Evolutionary conservation across 2,113 vertebrate genomes (phyloP).

Genomic region (Tupaia tana): DNA sequence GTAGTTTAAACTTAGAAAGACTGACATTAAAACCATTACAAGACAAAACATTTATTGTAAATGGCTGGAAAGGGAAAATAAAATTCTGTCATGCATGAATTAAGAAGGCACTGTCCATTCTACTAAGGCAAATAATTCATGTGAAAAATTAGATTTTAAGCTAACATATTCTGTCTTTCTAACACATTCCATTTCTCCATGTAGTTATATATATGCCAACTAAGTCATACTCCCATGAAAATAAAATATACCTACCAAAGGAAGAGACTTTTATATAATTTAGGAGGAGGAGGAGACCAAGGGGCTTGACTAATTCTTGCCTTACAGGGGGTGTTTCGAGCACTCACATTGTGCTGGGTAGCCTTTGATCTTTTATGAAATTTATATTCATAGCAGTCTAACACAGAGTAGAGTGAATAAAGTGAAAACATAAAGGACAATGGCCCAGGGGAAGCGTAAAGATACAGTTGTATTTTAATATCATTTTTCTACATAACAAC

Average conservation of each 20-base stretch:
- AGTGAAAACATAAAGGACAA: conserved; percentile 75
- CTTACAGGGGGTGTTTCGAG: conserved; percentile 73
- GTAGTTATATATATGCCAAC: conserved; percentile 23
- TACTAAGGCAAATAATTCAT: conserved; percentile 64
- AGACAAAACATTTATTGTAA: conserved; percentile 72
- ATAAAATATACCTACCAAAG: conserved; percentile 71
- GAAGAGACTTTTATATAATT: conserved; percentile 63
- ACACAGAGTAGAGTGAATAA: conserved; percentile 72
- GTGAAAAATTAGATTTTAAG: conserved; percentile 78
- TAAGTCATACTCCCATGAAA: conserved; percentile 59
- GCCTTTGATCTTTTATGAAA: conserved; percentile 77
- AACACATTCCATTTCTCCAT: conserved; percentile 51
- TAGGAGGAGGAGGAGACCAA: conserved; percentile 55
- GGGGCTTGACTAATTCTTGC: conserved; percentile 77
- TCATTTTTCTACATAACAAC: conserved; percentile 77
- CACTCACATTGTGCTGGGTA: conserved; percentile 46
- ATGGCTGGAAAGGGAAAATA: conserved; percentile 65
- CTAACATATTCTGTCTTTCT: conserved; percentile 68
- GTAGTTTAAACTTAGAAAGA: conserved; percentile 18
- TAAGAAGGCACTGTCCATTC: conserved; percentile 37
- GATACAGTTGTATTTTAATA: conserved; percentile 77
- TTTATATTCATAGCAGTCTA: conserved; percentile 73
- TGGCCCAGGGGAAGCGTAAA: conserved; percentile 72
- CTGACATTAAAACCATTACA: conserved; percentile 38
- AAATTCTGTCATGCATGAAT: conserved; percentile 63